phyloP scores from a whole-genome alignment of 1,140 invertebrate genomes.

The Bombus terrestris region DNA sequence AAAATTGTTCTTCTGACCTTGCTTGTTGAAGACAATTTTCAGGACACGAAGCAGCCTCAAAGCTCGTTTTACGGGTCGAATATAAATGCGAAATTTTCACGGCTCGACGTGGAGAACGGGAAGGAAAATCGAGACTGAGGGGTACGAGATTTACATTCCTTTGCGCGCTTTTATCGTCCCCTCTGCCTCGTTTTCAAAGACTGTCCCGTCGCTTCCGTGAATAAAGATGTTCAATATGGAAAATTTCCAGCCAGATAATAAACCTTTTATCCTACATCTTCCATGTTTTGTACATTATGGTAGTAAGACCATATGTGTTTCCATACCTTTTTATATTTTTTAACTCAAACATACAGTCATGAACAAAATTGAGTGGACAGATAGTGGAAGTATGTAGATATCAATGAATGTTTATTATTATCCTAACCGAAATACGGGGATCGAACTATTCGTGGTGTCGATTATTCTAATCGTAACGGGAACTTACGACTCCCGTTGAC shows the following conservation, averaged over 20 bases:
- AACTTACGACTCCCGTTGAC: no score
- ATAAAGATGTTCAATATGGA: conserved; percentile 48
- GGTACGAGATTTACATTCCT: conserved; percentile 57
- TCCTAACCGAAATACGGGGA: no score
- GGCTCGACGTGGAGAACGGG: not conserved
- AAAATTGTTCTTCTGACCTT: conserved; percentile 48
- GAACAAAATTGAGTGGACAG: no score
- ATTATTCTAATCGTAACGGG: no score
- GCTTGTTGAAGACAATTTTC: conserved; percentile 46
- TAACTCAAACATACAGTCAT: no score
- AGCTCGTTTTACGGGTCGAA: not conserved
- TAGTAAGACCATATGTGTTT: not conserved
- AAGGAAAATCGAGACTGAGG: conserved; percentile 23
- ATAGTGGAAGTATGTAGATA: no score
- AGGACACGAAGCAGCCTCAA: not conserved
- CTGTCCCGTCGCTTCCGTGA: conserved; percentile 3
- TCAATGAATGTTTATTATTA: no score
- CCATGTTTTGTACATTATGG: not conserved
- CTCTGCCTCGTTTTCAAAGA: not conserved
- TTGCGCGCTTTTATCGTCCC: conserved; percentile 32
- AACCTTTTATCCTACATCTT: conserved; percentile 6
- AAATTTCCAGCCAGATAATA: conserved; percentile 44
- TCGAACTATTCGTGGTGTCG: no score
- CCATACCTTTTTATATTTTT: no score
- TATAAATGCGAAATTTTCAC: conserved; percentile 29